These are phyloP conservation scores for Podarcis cretensis DNA, from an alignment of 2,113 vertebrate genomes.

Conservation along the genomic window DNA sequence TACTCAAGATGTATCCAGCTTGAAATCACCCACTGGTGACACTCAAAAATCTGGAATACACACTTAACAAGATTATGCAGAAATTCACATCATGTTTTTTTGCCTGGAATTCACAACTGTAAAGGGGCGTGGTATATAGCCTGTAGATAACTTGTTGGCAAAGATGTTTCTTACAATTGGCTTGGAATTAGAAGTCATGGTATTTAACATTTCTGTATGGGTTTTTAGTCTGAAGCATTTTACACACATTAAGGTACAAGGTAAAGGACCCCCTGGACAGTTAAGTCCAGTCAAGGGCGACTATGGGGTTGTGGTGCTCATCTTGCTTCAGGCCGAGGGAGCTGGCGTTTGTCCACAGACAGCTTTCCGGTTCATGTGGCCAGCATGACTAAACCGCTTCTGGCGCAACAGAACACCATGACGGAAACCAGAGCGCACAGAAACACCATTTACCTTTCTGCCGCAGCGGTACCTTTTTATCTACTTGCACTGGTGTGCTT, in stretches of 20 bases:
- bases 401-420: too few relatives aligned
- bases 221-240: not conserved
- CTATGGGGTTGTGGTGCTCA: too few relatives aligned
- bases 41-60: conserved; percentile 2
- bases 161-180: not conserved
- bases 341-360: too few relatives aligned
- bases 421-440: too few relatives aligned
- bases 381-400: too few relatives aligned
- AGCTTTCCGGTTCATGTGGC: too few relatives aligned
- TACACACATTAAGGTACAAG: not conserved
- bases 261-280: too few relatives aligned
- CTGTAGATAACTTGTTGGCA: not conserved
- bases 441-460: too few relatives aligned
- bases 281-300: too few relatives aligned
- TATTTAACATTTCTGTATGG: not conserved
- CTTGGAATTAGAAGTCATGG: not conserved
- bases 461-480: too few relatives aligned
- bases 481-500: too few relatives aligned
- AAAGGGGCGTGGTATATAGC: not conserved
- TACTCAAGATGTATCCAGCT: conserved; percentile 11
- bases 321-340: too few relatives aligned
- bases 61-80: not conserved
- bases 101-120: not conserved
- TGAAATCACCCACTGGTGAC: not conserved
- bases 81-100: not conserved